Evolutionary conservation across 2,888 invertebrate genomes (phyloP).

Genomic region (Caenorhabditis afra): DNA sequence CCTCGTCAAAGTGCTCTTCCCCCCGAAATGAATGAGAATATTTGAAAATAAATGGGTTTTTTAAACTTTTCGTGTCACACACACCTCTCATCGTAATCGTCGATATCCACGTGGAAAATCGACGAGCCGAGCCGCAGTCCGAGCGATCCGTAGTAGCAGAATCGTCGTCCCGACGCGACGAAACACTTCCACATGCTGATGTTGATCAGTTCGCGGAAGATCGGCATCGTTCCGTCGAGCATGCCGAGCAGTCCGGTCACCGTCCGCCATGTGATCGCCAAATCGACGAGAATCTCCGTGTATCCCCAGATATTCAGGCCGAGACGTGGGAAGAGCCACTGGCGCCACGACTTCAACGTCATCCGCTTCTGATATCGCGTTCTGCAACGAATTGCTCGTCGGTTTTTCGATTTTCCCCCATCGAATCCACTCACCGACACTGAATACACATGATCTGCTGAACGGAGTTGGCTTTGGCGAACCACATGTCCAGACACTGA

Average conservation of each 20-base stretch:
- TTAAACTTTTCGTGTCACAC: not conserved
- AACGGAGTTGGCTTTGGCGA: constrained; percentile 62
- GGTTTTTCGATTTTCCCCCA: no score
- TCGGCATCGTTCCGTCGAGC: constrained; percentile 42
- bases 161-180: constrained; percentile 52
- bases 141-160: constrained; percentile 56
- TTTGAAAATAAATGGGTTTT: no score
- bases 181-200: constrained; percentile 42
- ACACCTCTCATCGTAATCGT: constrained; percentile 52
- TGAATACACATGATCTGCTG: constrained; percentile 67
- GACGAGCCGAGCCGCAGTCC: constrained; percentile 25
- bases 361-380: constrained; percentile 64
- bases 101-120: constrained; percentile 53
- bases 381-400: constrained; percentile 46
- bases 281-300: constrained; percentile 58
- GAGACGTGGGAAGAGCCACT: constrained; percentile 63
- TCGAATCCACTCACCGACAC: constrained; percentile 60
- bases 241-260: constrained; percentile 24
- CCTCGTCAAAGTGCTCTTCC: no score
- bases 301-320: constrained; percentile 28
- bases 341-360: constrained; percentile 55
- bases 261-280: constrained; percentile 57
- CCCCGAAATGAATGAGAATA: no score
- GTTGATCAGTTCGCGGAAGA: constrained; percentile 24
- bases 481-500: constrained; percentile 67